Evolutionary conservation across 2,113 vertebrate species (phyloP), one percentile per base, ranked within the genome.

Genomic region (Monopterus albus): DNA sequence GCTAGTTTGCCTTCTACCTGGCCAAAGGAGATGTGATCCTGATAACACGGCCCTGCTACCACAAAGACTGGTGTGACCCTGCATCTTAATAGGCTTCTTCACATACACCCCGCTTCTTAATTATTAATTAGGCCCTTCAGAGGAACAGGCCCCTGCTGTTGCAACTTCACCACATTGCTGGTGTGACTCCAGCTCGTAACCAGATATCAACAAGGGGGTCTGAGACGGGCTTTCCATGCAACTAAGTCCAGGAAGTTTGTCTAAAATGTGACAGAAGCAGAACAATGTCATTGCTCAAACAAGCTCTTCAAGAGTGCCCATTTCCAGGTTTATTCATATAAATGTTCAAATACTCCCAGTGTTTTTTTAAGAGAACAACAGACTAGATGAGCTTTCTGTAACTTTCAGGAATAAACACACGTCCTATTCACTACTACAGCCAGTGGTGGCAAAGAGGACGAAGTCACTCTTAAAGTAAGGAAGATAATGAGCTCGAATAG

Each of bases 11-110:
- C 42, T 43, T 62, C 29, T 38, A 51, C 21, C 53, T 1, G 29
- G 40, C 70, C 29, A 53, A 72, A 61, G 38, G 43, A 77, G 65
- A 83, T 42, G 13, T 72, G 83, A 79, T 67, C 73, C 72, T 75
- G 81, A 81, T 76, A 53, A 79, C 46, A 72, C 60, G 46, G 50
- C 75, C 60, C 68, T 15, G 87, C 86, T 88, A 3, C 86, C 78
- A 88, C 88, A 83, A 89, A 79, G 69, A 88, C 85, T 29, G 11
- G 25, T 67, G 83, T 84, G 89, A 83, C 78, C 78, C 50, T 84
- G 90, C 87, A 91, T 89, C 87, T 89, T 88, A 90, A 90, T 86
- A 62, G 59, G 23, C 81, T 88, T 46, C 76, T 81, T 85, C 83
- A 78, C 75, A 84, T 65, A 69, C 72, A 70, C 66, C 49, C 64